Conservation (phyloP, 2,888 invertebrate genomes). For the Patella ulyssiponensis region DNA sequence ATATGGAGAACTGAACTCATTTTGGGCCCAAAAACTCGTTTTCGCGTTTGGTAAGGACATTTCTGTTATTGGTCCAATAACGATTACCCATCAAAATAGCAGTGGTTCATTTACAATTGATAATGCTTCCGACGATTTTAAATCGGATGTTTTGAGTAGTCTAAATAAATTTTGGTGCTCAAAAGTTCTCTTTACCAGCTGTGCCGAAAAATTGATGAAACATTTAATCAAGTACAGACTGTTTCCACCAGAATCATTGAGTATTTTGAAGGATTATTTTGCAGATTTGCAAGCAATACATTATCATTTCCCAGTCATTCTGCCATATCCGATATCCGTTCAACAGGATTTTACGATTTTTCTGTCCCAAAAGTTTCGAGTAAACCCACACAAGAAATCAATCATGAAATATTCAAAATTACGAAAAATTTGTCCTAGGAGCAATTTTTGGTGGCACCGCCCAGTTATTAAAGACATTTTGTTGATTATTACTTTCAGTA, state of each 20-base stretch:
- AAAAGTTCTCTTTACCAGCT: background rate
- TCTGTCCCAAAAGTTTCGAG: background rate
- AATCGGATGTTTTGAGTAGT: background rate
- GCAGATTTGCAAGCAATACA: background rate
- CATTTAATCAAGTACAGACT: background rate
- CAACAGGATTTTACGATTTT: background rate
- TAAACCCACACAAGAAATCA: background rate
- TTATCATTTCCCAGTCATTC: conserved; percentile 3
- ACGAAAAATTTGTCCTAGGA: background rate
- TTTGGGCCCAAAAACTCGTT: background rate
- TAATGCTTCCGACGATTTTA: background rate
- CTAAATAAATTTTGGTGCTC: background rate
- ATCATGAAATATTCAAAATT: background rate
- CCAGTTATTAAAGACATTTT: background rate
- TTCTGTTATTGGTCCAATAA: background rate
- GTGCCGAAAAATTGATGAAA: background rate
- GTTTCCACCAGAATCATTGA: background rate
- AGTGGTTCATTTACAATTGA: background rate
- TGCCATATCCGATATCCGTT: background rate
- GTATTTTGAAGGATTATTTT: background rate
- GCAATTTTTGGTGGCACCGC: background rate
- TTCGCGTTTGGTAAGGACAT: background rate
- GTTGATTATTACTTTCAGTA: background rate
- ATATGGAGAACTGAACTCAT: background rate
- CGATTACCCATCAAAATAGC: background rate